A percentile compares a stretch with the other conserved stretches of the same genome.
These are phyloP conservation scores for Caloenas nicobarica DNA, from an alignment of 2,113 vertebrate genomes.

Conservation along the genomic window DNA sequence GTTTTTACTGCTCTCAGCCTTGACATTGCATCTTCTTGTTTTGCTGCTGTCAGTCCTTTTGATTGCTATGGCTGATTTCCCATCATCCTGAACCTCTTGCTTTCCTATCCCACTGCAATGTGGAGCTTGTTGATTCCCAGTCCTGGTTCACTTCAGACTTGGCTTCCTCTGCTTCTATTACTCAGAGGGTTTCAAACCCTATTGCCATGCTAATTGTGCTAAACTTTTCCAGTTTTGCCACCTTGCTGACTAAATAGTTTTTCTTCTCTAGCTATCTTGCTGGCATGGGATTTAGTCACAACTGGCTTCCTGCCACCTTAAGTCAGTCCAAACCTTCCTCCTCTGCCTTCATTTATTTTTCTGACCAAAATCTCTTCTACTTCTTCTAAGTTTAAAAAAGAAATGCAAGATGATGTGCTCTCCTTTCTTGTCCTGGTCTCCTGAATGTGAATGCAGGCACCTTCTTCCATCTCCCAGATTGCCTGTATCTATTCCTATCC, in stretches of 20 bases:
- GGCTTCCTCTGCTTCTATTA: neutral
- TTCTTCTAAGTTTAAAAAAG: neutral
- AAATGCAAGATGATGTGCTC: neutral
- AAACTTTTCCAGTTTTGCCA: neutral
- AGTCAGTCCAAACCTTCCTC: slow-evolving; percentile 20
- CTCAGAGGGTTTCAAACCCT: neutral
- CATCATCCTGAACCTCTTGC: neutral
- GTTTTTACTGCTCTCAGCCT: slow-evolving; percentile 10
- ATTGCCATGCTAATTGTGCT: neutral
- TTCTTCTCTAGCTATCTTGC: slow-evolving; percentile 1
- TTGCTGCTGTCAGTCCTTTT: neutral
- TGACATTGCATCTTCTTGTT: neutral
- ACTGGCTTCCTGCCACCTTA: slow-evolving; percentile 45
- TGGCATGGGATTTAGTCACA: slow-evolving; percentile 8
- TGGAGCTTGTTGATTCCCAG: neutral
- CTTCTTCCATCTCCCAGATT: neutral
- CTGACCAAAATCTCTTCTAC: neutral
- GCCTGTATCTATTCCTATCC: slow-evolving; percentile 5
- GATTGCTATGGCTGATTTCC: neutral
- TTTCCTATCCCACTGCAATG: neutral
- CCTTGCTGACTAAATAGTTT: slow-evolving; percentile 42
- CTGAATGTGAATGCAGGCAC: neutral
- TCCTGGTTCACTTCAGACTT: neutral
- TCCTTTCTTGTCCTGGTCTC: neutral
- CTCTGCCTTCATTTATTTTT: slow-evolving; percentile 20